A percentile compares a stretch with the other conserved stretches of the same genome.
Evolutionary conservation across 2,888 invertebrate genomes (phyloP).

Genomic region (Crematogaster levior): DNA sequence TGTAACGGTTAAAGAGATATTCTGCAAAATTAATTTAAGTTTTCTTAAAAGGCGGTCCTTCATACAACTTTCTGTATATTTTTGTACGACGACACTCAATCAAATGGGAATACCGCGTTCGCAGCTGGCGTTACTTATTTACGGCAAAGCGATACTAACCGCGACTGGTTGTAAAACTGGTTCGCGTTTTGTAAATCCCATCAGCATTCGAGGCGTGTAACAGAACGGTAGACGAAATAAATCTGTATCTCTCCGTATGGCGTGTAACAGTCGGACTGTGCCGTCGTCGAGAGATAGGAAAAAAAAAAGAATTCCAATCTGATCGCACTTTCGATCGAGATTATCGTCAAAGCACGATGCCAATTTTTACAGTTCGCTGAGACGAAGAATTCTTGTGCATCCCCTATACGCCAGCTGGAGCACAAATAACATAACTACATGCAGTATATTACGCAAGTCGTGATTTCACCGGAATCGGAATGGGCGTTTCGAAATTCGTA

Average conservation of each 20-base stretch:
- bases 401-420: constrained; percentile 35
- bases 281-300: not conserved
- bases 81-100: not conserved
- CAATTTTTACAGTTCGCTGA: constrained; percentile 45
- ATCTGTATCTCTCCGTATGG: constrained; percentile 32
- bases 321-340: constrained; percentile 33
- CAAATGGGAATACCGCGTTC: constrained; percentile 4
- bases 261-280: constrained; percentile 4
- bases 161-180: constrained; percentile 13
- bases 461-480: constrained; percentile 33
- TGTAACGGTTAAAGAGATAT: not conserved
- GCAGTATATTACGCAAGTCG: constrained; percentile 31
- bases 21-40: too few species aligned
- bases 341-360: constrained; percentile 5
- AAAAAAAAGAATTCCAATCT: constrained; percentile 8
- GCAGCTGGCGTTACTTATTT: constrained; percentile 32
- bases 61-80: not conserved
- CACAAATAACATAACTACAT: constrained; percentile 49
- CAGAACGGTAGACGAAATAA: constrained; percentile 30
- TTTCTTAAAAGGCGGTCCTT: not conserved
- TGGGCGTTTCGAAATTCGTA: constrained; percentile 48
- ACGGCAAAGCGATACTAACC: constrained; percentile 29
- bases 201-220: constrained; percentile 34
- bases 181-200: constrained; percentile 30
- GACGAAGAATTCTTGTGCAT: constrained; percentile 28